A percentile compares a stretch with the other conserved stretches of the same genome.
Conservation (phyloP, 2,113 vertebrate genomes). For the Stomatorhinus ivindoensis region DNA sequence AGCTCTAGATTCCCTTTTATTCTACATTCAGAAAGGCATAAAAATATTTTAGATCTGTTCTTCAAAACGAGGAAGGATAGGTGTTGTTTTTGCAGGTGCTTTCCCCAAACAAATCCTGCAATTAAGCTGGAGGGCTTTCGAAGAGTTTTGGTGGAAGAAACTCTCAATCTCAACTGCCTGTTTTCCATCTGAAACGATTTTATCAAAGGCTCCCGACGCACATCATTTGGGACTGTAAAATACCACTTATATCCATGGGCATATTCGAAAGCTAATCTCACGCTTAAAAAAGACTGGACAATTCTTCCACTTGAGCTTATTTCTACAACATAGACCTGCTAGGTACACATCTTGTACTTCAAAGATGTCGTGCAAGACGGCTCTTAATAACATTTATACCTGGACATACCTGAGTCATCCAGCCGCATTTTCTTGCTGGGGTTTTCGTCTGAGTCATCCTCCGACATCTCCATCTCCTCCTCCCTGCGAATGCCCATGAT, state of each 20-base stretch:
- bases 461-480: conserved; percentile 97
- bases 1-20: neutral
- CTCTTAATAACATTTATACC: neutral
- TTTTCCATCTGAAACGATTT: conserved; percentile 56
- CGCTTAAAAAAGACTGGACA: neutral
- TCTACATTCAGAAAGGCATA: neutral
- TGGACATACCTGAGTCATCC: conserved; percentile 74
- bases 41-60: conserved; percentile 60
- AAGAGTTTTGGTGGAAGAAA: conserved; percentile 70
- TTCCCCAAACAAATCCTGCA: conserved; percentile 68
- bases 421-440: conserved; percentile 73
- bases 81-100: conserved; percentile 67
- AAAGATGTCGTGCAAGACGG: neutral
- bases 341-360: neutral
- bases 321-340: neutral
- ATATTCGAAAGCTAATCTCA: neutral
- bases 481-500: conserved; percentile 90
- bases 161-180: conserved; percentile 65
- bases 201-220: conserved; percentile 61
- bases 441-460: conserved; percentile 78
- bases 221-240: conserved; percentile 48
- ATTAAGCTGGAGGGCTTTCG: conserved; percentile 63
- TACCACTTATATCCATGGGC: neutral
- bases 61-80: conserved; percentile 65
- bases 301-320: neutral